A percentile compares a stretch with the other conserved stretches of the same genome.
Evolutionary conservation across 2,113 vertebrate genomes (phyloP).

Genomic region (Pristiophorus japonicus): DNA sequence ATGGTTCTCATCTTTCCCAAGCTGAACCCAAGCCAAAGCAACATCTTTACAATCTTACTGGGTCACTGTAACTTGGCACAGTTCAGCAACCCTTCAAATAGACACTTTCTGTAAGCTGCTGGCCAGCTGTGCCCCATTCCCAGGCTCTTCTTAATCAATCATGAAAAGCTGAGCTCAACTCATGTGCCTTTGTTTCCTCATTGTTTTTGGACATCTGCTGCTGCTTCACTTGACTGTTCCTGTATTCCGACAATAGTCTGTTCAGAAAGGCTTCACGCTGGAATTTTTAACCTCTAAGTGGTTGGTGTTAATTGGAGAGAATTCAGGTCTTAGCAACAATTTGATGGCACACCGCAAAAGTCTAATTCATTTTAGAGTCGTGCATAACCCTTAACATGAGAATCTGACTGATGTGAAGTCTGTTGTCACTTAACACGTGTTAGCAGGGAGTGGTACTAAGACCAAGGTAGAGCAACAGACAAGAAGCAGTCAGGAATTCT

Average conservation of each 20-base stretch:
- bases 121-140: slow-evolving; percentile 12
- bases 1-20: not conserved
- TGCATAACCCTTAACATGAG: not conserved
- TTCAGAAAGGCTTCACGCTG: not conserved
- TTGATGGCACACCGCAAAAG: not conserved
- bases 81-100: not conserved
- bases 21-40: not conserved
- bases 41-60: slow-evolving; percentile 4
- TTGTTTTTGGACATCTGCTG: not conserved
- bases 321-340: not conserved
- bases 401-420: not conserved
- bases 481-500: not conserved
- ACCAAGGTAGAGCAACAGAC: not conserved
- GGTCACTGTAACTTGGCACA: not conserved
- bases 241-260: not conserved
- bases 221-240: not conserved
- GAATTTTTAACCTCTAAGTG: not conserved
- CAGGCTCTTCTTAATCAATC: not conserved
- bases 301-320: not conserved
- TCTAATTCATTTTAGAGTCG: not conserved
- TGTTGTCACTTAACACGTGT: not conserved
- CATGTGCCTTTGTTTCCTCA: not conserved
- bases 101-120: not conserved
- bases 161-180: slow-evolving; percentile 1
- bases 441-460: not conserved